Percentiles rank a stretch among this genome's conserved stretches.
phyloP scores from a whole-genome alignment of 2,797 vertebrate species.

The Anas bernieri region DNA sequence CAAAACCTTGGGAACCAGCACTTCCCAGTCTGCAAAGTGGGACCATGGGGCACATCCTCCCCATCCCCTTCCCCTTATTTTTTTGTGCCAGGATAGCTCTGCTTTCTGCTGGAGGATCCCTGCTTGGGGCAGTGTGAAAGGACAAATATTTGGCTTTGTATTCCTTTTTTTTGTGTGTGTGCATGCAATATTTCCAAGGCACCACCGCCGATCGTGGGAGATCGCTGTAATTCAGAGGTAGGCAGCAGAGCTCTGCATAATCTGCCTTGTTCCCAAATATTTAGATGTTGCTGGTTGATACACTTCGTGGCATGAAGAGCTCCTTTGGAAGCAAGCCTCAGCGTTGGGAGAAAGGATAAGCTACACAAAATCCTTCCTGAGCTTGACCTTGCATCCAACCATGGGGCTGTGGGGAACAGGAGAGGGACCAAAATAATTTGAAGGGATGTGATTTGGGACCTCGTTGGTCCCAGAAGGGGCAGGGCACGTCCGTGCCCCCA shows the following conservation, averaged over 20 bases:
- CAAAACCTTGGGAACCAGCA: background rate
- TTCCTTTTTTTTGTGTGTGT: background rate
- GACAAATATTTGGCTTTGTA: conserved; percentile 34
- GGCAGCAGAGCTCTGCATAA: conserved; percentile 44
- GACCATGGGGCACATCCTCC: background rate
- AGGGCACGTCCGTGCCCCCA: background rate
- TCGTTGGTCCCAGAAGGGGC: background rate
- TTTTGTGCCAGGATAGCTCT: background rate
- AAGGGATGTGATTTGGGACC: background rate
- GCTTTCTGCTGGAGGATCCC: background rate
- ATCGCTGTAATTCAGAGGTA: conserved; percentile 38
- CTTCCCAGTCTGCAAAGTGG: background rate
- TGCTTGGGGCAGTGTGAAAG: background rate
- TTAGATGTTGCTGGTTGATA: background rate
- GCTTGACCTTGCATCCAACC: background rate
- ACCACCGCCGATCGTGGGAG: background rate
- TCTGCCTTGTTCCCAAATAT: conserved; percentile 40
- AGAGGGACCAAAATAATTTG: background rate
- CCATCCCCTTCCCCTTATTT: background rate
- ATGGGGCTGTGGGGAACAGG: rapidly evolving
- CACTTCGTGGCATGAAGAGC: background rate
- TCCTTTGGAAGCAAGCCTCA: background rate
- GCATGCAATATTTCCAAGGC: background rate
- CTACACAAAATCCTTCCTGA: background rate
- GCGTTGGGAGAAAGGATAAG: background rate